Evolutionary conservation across 2,888 invertebrate genomes (phyloP), one percentile per base, ranked within the genome.

Genomic region (Calameuta idolon): DNA sequence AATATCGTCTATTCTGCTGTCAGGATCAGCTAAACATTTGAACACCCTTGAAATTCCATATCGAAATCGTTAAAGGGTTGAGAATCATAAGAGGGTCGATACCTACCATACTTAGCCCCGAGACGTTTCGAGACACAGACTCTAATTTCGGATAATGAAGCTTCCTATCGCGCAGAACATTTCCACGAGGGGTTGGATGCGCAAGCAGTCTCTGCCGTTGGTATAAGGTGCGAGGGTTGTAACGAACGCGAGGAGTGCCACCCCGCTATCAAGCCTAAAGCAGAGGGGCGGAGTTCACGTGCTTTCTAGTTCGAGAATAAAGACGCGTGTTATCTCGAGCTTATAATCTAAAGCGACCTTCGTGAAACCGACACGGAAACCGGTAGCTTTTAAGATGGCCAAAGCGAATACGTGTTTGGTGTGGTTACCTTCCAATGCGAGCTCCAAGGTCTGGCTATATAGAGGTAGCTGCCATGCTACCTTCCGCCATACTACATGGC

Each of bases 261-360:
- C 55, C 55, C 55, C 23, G 2, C 55, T 55, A 5, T 55, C 55
- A 55, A 23, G 23, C 55, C 55, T 55, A 55, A 55, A 55, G 55
- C 55, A 55, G 23, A 55, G 55, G 23, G 23, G 55, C 55, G 55
- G 55, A 23, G 9, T 55, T 23, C 55, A 55, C 55, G 55, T 55
- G 23, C 77, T 75, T 80, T 73, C 71, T 79, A 74, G 74, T 79
- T 74, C 74, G 80, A 80, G 81, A 80, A 83, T 85, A 84, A 86
- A 85, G 84, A 83, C 79, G 85, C 79, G 81, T 84, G 85, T 89
- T 90, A 90, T 90, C 89, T 85, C 85, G 80, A 82, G 81, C 88
- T 85, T 87, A 87, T 89, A 88, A 90, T 89, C 90, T 89, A 87
- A 89, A 89, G 85, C 87, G 84, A 82, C 77, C 55, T 9, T 85